Percentiles rank a stretch among this genome's conserved stretches.
Evolutionary conservation across 2,797 vertebrate genomes (phyloP).

Genomic region (Neosilurus mollespiculum): DNA sequence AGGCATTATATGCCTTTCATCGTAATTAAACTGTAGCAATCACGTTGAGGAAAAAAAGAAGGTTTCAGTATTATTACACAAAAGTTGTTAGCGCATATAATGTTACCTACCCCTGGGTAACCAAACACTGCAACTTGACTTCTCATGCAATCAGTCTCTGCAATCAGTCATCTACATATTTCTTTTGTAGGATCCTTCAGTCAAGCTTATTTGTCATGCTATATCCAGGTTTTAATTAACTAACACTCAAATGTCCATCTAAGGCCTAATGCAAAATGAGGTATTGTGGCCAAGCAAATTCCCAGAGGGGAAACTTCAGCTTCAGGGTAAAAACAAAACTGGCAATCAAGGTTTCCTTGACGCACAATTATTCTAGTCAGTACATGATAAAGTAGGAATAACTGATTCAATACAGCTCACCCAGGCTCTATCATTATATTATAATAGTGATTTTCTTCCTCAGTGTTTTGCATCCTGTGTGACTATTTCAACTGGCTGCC

Average conservation of each 20-base stretch:
- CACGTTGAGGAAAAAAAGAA: background rate
- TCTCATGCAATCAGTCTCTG: no score
- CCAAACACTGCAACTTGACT: background rate
- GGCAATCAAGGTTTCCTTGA: conserved; percentile 16
- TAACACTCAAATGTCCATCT: conserved; percentile 13
- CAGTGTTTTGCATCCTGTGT: conserved; percentile 53
- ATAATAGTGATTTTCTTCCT: conserved; percentile 53
- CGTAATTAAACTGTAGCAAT: background rate
- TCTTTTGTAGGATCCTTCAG: conserved; percentile 3
- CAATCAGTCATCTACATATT: conserved; percentile 1
- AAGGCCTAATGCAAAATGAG: conserved; percentile 3
- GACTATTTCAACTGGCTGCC: conserved; percentile 64
- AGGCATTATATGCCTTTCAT: background rate
- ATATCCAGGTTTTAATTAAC: conserved; percentile 21
- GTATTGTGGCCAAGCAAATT: conserved; percentile 18
- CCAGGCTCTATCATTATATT: conserved; percentile 51
- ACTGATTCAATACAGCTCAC: conserved; percentile 44
- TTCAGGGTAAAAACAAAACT: conserved; percentile 14
- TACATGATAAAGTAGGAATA: conserved; percentile 25
- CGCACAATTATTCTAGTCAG: conserved; percentile 26
- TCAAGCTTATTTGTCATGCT: conserved; percentile 5
- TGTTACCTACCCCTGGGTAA: background rate
- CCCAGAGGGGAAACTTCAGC: background rate
- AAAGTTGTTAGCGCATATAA: background rate
- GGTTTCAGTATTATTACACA: background rate